Evolutionary conservation across 2,888 invertebrate species (phyloP).

Genomic region (Diogma glabrata): DNA sequence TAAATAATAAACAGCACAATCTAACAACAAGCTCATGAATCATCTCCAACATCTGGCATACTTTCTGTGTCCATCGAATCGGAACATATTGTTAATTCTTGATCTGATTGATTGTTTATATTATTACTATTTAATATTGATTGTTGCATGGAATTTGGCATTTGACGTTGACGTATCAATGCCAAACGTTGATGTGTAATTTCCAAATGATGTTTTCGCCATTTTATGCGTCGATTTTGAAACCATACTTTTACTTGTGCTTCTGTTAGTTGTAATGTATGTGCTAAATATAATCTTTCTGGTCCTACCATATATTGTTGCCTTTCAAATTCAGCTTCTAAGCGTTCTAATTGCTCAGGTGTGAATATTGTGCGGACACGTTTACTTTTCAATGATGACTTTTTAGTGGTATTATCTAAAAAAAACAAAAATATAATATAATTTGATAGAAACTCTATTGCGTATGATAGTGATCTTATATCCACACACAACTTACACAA

Average conservation of each 20-base stretch:
- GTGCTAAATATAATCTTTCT: constrained; percentile 82
- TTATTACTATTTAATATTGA: constrained; percentile 10
- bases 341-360: constrained; percentile 84
- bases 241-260: constrained; percentile 91
- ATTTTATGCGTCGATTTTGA: constrained; percentile 81
- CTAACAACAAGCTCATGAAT: constrained; percentile 15
- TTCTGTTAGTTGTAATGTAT: constrained; percentile 74
- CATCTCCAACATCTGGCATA: constrained; percentile 29
- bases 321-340: constrained; percentile 89
- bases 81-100: constrained; percentile 32
- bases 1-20: no score
- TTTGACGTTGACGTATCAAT: constrained; percentile 35
- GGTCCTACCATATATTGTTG: constrained; percentile 99
- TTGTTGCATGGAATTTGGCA: constrained; percentile 19
- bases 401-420: constrained; percentile 35
- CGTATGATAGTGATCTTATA: no score
- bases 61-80: constrained; percentile 35
- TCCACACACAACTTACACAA: no score
- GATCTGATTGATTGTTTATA: constrained; percentile 30
- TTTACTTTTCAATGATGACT: constrained; percentile 52
- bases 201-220: constrained; percentile 90
- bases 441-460: no score
- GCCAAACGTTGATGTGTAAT: constrained; percentile 78
- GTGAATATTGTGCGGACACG: constrained; percentile 93
- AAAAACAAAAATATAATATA: constrained; percentile 12